phyloP scores from a whole-genome alignment of 2,113 vertebrate species.

The Suncus etruscus region DNA sequence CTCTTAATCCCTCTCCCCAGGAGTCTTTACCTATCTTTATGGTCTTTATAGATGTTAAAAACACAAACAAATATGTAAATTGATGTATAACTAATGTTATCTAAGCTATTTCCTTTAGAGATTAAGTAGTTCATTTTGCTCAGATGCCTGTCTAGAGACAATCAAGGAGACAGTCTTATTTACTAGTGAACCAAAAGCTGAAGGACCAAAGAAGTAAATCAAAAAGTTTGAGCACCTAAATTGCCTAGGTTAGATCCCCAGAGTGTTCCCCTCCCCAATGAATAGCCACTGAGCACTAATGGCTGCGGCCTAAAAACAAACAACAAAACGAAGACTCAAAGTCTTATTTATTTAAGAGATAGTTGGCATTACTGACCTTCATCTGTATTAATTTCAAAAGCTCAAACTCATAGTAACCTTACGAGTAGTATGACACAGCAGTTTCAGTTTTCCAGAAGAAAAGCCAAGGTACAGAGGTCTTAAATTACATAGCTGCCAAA shows the following conservation, averaged over 20 bases:
- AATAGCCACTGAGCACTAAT: too few relatives aligned
- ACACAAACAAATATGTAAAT: not conserved
- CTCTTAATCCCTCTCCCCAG: not conserved
- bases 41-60: conserved; percentile 19
- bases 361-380: not conserved
- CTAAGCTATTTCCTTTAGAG: conserved; percentile 42
- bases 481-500: not conserved
- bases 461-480: conserved; percentile 9
- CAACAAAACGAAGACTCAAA: not conserved
- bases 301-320: too few relatives aligned
- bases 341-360: not conserved
- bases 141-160: not conserved
- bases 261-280: too few relatives aligned
- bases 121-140: conserved; percentile 34
- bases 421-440: not conserved
- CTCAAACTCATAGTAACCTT: not conserved
- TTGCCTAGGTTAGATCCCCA: too few relatives aligned
- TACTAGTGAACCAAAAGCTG: too few relatives aligned
- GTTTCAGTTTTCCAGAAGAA: not conserved
- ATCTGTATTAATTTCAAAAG: conserved; percentile 2
- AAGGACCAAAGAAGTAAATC: too few relatives aligned
- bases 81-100: not conserved
- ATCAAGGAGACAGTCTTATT: too few relatives aligned
- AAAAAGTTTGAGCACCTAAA: too few relatives aligned
- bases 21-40: not conserved